Base-by-base conservation (phyloP, 2,113 vertebrate genomes). In the Trochalopteron elliotii region DNA sequence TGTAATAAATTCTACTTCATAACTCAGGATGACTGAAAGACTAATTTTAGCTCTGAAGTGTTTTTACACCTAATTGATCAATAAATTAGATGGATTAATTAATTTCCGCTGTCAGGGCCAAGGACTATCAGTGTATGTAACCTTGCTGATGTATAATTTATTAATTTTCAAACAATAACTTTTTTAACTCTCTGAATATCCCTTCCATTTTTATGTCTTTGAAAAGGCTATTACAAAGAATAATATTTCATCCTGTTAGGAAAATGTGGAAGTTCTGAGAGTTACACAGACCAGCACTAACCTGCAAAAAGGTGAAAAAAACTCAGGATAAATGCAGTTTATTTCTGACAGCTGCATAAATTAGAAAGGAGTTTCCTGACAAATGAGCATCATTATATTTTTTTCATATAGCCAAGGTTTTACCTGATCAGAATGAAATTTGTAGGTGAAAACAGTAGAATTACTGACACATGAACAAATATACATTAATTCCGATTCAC, bases 71-170 rank as follows among this genome's bases (percentile, higher is more conserved):
- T 89, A 93, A 83, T 76, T 95, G 94, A 98, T 98, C 97, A 96
- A 98, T 98, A 97, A 97, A 97, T 98, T 97, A 96, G 94, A 96
- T 96, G 81, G 94, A 98, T 97, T 97, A 97, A 98, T 98, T 98
- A 97, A 97, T 94, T 97, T 96, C 77, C 33, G 15, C 94, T 97
- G 94, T 97, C 96, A 97, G 64, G 88, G 72, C 94, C 93, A 92
- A 97, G 95, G 96, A 93, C 56, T 96, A 91, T 96, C 45, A 59
- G 30, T 89, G 15, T 67, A n/a, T 59, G 59, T 84, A 96, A 53
- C 40, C 42, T 69, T 95, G 45, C 61, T 83, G 55, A 74, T 88
- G n/a, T 68, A 50, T 89, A 64, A 82, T 85, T 90, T 94, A 63
- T 84, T 75, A 91, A 12, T 63, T 83, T 44, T 91, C 47, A 60